Base-by-base conservation (phyloP, 2,113 vertebrate genomes). In the Globicephala melas region DNA sequence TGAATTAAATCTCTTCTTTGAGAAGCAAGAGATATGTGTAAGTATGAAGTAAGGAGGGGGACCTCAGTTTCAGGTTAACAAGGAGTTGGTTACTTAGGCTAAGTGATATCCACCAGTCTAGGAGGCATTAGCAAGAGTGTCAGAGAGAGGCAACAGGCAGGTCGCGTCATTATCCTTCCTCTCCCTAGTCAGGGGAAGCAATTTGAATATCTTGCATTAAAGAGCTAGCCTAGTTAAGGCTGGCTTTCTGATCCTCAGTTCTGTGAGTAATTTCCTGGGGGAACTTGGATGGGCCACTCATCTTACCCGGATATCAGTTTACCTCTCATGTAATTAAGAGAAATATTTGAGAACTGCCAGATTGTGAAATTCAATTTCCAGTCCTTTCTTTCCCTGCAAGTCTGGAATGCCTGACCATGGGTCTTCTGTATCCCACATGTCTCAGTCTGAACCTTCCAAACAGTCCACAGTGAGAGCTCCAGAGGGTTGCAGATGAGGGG, bases 1-100 rank as follows among this genome's bases (percentile, higher is more conserved):
- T 88, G 85, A 97, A 92, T 95, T 95, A 91, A 96, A 82, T 95
- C 76, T 87, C 55, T 60, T 71, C 60, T 96, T 38, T 62, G 83
- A 89, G 86, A 58, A 91, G 36, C 2, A 7, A 65, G 62, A 63
- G 53, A 10, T 36, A 0, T 92, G 23, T 80, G 3, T 68, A 38
- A 10, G 12, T 53, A 23, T 9, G 60, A 90, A 47, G 6, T 53
- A 20, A 36, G 50, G 36, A 50, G 13, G 26, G 4, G 13, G 23
- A 65, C n/a, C 15, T 58, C 33, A 26, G 10, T 81, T 65, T 76
- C 70, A 71, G n/a, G 44, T 33, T 55, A 71, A 68, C 44, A 92
- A 81, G 58, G 50, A 84, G 9, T 23, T 63, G 13, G 23, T 74
- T 71, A 81, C 28, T 33, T 44, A 63, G 21, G 67, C 21, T 25